These are phyloP conservation scores for Monodelphis domestica DNA, from an alignment of 2,797 vertebrate species.

Conservation along the genomic window DNA sequence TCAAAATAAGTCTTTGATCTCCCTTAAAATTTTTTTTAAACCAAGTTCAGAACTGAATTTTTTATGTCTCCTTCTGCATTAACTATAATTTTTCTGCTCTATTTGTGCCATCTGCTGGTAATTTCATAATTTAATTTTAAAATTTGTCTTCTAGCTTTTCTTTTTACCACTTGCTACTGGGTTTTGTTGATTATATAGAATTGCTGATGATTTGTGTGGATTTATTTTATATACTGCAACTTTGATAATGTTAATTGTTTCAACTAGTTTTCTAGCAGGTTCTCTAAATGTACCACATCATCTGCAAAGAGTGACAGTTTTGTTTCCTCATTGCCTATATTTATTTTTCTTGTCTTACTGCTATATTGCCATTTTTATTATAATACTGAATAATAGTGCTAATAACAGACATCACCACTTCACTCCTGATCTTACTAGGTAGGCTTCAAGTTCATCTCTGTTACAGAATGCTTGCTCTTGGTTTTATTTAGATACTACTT, in stretches of 20 bases:
- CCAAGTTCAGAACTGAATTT: constrained; percentile 29
- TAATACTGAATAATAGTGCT: neutral
- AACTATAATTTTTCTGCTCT: constrained; percentile 28
- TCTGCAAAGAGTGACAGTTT: neutral
- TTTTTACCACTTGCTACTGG: neutral
- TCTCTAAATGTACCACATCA: neutral
- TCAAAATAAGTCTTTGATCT: constrained; percentile 10
- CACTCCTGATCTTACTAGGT: neutral
- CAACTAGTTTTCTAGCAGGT: neutral
- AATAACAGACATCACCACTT: neutral
- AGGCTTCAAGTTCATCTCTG: neutral
- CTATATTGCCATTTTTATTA: neutral
- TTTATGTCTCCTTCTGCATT: constrained; percentile 23
- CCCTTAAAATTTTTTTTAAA: constrained; percentile 32
- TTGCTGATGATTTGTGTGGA: neutral
- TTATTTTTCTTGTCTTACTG: neutral
- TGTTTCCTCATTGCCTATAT: neutral
- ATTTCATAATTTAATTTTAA: constrained; percentile 40
- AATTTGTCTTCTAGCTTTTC: constrained; percentile 8
- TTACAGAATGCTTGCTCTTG: neutral
- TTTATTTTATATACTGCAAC: neutral
- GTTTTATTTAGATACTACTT: neutral
- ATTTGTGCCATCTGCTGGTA: neutral
- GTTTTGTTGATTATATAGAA: neutral
- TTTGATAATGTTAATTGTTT: neutral